Conservation (phyloP, 1,140 invertebrate species). For the Zaprionus inermis region DNA sequence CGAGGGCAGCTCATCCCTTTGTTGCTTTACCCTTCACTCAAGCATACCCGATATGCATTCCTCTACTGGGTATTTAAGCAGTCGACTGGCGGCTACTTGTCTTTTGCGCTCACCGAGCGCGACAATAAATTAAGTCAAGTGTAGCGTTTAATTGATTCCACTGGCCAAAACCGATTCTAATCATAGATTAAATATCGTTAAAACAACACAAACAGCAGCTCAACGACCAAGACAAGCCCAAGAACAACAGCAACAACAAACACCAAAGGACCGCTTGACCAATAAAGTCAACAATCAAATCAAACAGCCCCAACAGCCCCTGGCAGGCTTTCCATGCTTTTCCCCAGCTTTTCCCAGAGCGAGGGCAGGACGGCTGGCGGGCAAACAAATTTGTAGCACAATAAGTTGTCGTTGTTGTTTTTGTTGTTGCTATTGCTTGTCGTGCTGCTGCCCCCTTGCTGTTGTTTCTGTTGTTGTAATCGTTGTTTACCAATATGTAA, state of each 20-base stretch:
- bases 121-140: constrained; percentile 82
- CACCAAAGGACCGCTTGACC: constrained; percentile 59
- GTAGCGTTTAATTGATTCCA: constrained; percentile 80
- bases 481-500: constrained; percentile 82
- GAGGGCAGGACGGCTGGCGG: constrained; percentile 15
- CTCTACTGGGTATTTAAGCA: constrained; percentile 10
- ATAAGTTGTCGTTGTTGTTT: constrained; percentile 61
- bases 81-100: constrained; percentile 63
- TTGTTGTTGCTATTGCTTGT: constrained; percentile 16
- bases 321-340: background rate
- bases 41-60: background rate
- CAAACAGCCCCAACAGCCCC: constrained; percentile 52
- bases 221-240: constrained; percentile 17
- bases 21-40: background rate
- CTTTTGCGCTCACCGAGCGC: constrained; percentile 50
- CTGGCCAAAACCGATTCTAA: constrained; percentile 56
- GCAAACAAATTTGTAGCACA: constrained; percentile 75
- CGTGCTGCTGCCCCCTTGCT: constrained; percentile 1
- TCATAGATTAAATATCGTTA: constrained; percentile 83
- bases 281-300: constrained; percentile 83
- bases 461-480: constrained; percentile 64
- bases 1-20: background rate
- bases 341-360: background rate
- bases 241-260: constrained; percentile 37
- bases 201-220: constrained; percentile 55